Evolutionary conservation across 2,113 vertebrate species (phyloP), one percentile per base, ranked within the genome.

Genomic region (Chlorocebus sabaeus): DNA sequence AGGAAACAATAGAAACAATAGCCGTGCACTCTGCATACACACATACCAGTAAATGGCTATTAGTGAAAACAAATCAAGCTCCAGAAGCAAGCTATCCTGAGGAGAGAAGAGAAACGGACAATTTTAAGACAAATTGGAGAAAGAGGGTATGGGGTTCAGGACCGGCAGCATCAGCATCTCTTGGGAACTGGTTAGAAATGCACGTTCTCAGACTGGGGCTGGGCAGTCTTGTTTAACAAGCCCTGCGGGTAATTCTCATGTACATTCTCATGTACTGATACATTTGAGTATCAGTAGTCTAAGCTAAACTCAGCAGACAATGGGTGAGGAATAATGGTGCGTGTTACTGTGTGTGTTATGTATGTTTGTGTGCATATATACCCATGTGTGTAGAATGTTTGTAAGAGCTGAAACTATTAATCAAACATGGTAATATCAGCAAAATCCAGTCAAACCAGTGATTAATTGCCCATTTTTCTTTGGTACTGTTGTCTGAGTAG

Each of bases 1-100:
- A 91, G 80, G 61, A 93, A 92, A 64, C 11, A 84, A 52, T 90
- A 91, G 61, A 93, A 92, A 64, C 11, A 84, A 52, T 90, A 91
- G 45, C 43, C 20, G 22, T 8, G 17, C 0, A 5, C 43, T 81
- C 76, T 80, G 81, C 79, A 84, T 80, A 76, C 32, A n/a, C 35
- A 68, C 40, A 6, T 75, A 23, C 85, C 57, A 25, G 32, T n/a
- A 78, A 93, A 79, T 61, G 76, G 16, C 72, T 94, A 6, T 90
- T 79, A 30, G 27, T 17, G 35, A 55, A 93, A 40, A 80, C 35
- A 86, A 55, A 30, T 18, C 14, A 40, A 52, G 38, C 45, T 96
- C 94, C 0, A 0, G 78, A 83, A 72, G 43, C 45, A 52, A 59
- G n/a, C 8, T 27, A 61, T 80, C 43, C 68, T 82, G 79, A 68